Evolutionary conservation across 2,888 invertebrate species (phyloP), one percentile per base, ranked within the genome.

Genomic region (Bugulina stolonifera): DNA sequence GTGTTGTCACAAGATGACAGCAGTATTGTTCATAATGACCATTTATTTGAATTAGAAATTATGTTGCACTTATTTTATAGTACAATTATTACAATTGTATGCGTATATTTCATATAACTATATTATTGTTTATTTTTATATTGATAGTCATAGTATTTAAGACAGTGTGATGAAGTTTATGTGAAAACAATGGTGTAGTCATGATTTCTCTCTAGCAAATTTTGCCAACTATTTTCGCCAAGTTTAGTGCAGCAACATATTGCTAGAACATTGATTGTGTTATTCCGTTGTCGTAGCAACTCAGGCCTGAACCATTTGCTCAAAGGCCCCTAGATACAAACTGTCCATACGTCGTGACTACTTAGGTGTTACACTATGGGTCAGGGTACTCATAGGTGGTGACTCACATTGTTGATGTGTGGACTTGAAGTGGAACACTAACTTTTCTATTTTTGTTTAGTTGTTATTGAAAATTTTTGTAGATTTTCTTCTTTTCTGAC

Each of bases 251-350:
- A 43, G 43, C 18, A 43, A 43, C 5, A 18, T 10, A 5, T 43
- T 43, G 43, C 43, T 43, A 43, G 43, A 5, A 10, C 10, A 43
- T 5, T 10, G n/a, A 18, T 18, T 43, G 43, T 18, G 43, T 64
- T 64, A 32, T 64, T 27, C 34, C 14, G 64, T 10, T 34, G 27
- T 14, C 27, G 27, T 32, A 64, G 64, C 64, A 64, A 32, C 55
- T 23, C 23, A 43, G 64, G 64, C 64, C 64, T 64, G 64, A 64
- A 64, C 64, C 64, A 64, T 64, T 64, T 64, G 64, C 64, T 64
- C 64, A 64, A 64, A 34, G 64, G 64, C 64, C 64, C 64, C 64
- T 64, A 64, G 64, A 29, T 64, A 32, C 32, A 32, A 43, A n/a
- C 32, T 64, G 64, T 32, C 5, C 23, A 3, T 32, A 32, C 57